Conservation (phyloP, 2,888 invertebrate species). For the Anthophora plumipes region DNA sequence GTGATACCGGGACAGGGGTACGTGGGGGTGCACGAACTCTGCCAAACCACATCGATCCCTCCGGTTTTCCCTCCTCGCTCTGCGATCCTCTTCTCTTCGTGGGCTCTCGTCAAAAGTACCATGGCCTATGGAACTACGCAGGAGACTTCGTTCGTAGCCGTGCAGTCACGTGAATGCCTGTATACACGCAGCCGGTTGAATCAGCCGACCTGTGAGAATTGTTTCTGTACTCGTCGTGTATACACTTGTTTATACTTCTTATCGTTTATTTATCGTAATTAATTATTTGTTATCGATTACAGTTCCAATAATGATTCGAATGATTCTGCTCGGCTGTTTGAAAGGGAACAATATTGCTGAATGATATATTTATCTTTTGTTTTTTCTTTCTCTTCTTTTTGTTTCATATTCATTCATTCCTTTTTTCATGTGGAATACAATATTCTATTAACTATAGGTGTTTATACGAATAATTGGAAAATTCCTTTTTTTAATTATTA, state of each 20-base stretch:
- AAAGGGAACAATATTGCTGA: too few species aligned
- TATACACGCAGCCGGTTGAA: slow-evolving; percentile 29
- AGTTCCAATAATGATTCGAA: too few species aligned
- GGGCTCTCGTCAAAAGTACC: slow-evolving; percentile 53
- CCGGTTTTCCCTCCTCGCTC: slow-evolving; percentile 22
- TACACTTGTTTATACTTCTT: not conserved
- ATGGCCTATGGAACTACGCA: slow-evolving; percentile 66
- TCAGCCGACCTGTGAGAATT: slow-evolving; percentile 9
- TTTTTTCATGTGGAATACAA: too few species aligned
- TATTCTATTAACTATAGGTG: not conserved
- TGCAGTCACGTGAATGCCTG: slow-evolving; percentile 72
- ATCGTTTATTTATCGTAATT: not conserved
- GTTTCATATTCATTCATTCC: too few species aligned
- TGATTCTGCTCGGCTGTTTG: too few species aligned
- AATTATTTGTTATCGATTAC: not conserved
- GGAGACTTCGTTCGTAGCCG: slow-evolving; percentile 78
- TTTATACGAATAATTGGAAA: not conserved
- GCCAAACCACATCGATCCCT: slow-evolving; percentile 79
- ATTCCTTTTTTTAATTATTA: not conserved
- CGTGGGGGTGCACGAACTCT: slow-evolving; percentile 71
- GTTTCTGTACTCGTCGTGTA: slow-evolving; percentile 9
- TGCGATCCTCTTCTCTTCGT: slow-evolving; percentile 38
- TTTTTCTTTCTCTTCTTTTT: too few species aligned
- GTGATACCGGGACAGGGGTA: slow-evolving; percentile 11
- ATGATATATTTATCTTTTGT: too few species aligned